Percentiles rank a stretch among this genome's conserved stretches.
Conservation (phyloP, 2,113 vertebrate species). For the Alosa alosa region DNA sequence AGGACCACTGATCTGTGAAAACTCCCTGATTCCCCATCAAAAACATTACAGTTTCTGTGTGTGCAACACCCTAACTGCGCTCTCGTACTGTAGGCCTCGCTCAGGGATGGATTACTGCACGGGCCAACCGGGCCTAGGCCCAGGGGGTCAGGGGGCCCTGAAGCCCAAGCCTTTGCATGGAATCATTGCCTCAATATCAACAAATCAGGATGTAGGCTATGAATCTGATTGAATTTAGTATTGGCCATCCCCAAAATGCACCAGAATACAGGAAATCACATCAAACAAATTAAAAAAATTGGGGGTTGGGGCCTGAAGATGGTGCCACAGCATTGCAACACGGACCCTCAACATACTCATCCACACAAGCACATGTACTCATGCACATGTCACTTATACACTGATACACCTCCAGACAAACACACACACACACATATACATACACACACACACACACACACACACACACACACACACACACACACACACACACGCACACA, state of each 20-base stretch:
- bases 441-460: neutral
- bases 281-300: no score
- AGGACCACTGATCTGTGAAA: slow-evolving; percentile 63
- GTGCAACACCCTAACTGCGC: neutral
- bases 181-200: no score
- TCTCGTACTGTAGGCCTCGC: neutral
- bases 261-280: no score
- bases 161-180: no score
- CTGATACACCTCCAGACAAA: no score
- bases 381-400: no score
- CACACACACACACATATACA: neutral
- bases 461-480: neutral
- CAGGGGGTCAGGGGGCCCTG: no score
- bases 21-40: slow-evolving; percentile 44
- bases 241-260: no score
- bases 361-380: neutral
- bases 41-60: neutral
- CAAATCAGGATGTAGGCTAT: no score
- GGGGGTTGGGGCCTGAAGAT: neutral
- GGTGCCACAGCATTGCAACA: neutral
- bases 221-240: no score
- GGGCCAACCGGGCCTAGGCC: no score
- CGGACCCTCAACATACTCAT: neutral
- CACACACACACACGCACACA: neutral
- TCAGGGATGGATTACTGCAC: no score